These are phyloP conservation scores for Drosophila anomalata DNA, from an alignment of 2,888 invertebrate genomes.

Conservation along the genomic window DNA sequence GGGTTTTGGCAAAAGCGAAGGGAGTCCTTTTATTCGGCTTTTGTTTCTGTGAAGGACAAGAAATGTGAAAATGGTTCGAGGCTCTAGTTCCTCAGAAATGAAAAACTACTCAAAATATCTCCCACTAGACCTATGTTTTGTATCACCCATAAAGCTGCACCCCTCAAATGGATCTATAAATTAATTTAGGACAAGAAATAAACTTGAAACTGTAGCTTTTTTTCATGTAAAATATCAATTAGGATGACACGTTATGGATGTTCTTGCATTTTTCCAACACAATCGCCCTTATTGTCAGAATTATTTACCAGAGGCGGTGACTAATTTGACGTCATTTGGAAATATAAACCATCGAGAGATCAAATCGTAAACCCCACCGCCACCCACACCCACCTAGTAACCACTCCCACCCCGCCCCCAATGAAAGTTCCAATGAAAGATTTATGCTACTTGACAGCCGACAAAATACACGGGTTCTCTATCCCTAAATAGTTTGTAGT, in stretches of 20 bases:
- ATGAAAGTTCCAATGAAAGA: conserved; percentile 17
- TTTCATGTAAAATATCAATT: conserved; percentile 4
- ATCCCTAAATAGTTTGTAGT: conserved; percentile 8
- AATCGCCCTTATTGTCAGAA: not conserved
- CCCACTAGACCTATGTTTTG: too few relatives aligned
- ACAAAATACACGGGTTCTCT: conserved; percentile 17
- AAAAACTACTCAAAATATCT: too few relatives aligned
- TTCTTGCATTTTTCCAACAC: not conserved
- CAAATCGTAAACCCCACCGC: conserved; percentile 31
- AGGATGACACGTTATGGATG: conserved; percentile 3
- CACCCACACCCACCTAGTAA: conserved; percentile 21
- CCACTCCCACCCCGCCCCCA: not conserved
- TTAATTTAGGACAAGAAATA: not conserved
- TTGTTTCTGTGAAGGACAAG: too few relatives aligned
- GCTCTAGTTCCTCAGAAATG: too few relatives aligned
- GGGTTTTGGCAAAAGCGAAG: not conserved
- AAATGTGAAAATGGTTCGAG: too few relatives aligned
- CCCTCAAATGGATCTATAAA: not conserved
- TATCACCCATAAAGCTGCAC: not conserved
- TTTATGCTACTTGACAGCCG: conserved; percentile 33
- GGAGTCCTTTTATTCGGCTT: not conserved
- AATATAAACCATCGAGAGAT: conserved; percentile 8
- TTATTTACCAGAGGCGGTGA: not conserved
- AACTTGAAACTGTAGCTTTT: conserved; percentile 1
- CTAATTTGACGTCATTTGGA: conserved; percentile 21